Base-by-base conservation (phyloP, 2,888 invertebrate genomes). In the Sphinx pinastri region DNA sequence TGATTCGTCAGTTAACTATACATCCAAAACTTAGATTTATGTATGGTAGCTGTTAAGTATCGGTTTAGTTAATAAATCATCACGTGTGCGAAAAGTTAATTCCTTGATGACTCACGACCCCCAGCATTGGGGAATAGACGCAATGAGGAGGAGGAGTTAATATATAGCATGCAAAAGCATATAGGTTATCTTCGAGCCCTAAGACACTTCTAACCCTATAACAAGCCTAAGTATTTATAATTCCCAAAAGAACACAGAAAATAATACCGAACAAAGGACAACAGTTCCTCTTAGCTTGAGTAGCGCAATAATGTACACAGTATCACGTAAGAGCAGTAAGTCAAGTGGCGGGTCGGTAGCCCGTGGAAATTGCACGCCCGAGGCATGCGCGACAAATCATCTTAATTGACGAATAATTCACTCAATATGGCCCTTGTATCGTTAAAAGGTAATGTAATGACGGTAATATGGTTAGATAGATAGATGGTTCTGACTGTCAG, bases 351-450 rank as follows among this genome's bases (percentile, higher is more conserved):
- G 51, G 68, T 67, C 66, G 38, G 67, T 45, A 45, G 51, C 19
- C 57, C 54, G 16, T 38, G 63, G 67, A 68, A 69, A 67, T 69
- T 67, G 59, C 71, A 52, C 45, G 69, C 69, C 55, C 67, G 69
- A 38, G 68, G 68, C 68, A 58, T 14, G 57, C 25, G 31, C 59
- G 59, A 69, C 68, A 70, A 71, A 71, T 71, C 70, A 70, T 57
- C 70, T 68, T 71, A 71, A 71, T 71, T 70, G 63, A 68, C 71
- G 54, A 69, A 70, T 71, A 71, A 71, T 70, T 70, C 69, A 63
- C 63, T 63, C 63, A 63, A 63, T 63, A 63, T 63, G 49, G 63
- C 63, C 19, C 49, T 49, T 63, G 63, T 63, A 63, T 49, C 63
- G 63, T 63, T 63, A 49, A 63, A 63, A 63, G 63, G 63, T 63